phyloP scores from a whole-genome alignment of 2,113 vertebrate genomes.

The Parus major region DNA sequence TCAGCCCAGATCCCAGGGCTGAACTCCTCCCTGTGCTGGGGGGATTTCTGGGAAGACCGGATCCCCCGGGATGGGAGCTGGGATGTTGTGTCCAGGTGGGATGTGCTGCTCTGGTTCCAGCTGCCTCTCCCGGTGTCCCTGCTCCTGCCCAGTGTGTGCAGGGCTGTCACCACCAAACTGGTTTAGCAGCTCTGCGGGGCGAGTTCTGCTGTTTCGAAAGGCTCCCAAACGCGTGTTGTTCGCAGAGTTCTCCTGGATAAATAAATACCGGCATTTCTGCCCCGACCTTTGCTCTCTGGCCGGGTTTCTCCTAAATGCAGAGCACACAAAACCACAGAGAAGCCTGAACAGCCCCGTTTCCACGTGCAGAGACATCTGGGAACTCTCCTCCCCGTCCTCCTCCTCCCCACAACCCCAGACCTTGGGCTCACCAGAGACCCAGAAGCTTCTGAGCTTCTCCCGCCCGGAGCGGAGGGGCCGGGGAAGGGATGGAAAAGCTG shows the following conservation, averaged over 20 bases:
- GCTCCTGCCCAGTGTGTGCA: neutral
- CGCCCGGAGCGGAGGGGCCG: neutral
- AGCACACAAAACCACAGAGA: neutral
- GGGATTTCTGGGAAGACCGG: neutral
- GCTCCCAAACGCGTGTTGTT: conserved; percentile 50
- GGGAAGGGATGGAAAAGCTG: neutral
- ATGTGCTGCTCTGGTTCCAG: neutral
- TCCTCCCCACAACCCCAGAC: neutral
- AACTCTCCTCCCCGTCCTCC: neutral
- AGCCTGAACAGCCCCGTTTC: fast-evolving
- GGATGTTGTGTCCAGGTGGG: fast-evolving
- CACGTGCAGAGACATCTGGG: neutral
- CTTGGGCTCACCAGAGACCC: neutral
- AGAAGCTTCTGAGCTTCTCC: neutral
- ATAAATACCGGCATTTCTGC: conserved; percentile 63
- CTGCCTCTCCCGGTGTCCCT: neutral
- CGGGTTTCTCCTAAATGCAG: conserved; percentile 63
- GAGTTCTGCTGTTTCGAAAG: conserved; percentile 48
- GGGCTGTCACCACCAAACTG: conserved; percentile 42
- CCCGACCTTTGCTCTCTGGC: conserved; percentile 66
- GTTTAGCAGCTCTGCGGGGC: conserved; percentile 59
- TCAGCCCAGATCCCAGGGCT: neutral
- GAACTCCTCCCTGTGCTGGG: fast-evolving
- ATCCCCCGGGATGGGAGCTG: neutral
- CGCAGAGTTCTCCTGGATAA: conserved; percentile 41